A percentile compares a stretch with the other conserved stretches of the same genome.
Evolutionary conservation across 2,888 invertebrate genomes (phyloP).

Genomic region (Drosophila barbarae): DNA sequence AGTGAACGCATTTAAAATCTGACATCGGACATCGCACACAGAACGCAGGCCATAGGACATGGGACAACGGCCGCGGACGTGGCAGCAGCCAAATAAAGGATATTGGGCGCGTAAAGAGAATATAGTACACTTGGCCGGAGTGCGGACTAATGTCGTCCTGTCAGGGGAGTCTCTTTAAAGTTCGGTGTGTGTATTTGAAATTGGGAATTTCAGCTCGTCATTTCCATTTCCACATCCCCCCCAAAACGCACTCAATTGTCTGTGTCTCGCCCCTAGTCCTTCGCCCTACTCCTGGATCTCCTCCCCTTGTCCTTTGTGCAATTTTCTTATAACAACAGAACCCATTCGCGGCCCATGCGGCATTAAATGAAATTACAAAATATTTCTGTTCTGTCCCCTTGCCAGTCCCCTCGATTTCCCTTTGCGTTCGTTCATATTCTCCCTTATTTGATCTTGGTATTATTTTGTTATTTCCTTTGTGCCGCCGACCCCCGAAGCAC

Average conservation of each 20-base stretch:
- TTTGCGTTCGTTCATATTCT: background rate
- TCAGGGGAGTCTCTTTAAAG: constrained; percentile 20
- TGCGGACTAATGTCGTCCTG: constrained; percentile 13
- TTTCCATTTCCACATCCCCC: constrained; percentile 13
- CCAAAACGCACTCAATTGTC: constrained; percentile 17
- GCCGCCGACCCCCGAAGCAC: background rate
- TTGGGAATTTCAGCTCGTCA: constrained; percentile 11
- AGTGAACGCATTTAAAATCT: constrained; percentile 16
- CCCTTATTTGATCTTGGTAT: constrained; percentile 26
- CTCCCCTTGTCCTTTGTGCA: constrained; percentile 6
- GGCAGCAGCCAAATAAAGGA: constrained; percentile 32
- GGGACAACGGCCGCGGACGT: background rate
- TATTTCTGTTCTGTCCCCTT: constrained; percentile 33
- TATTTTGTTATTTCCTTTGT: constrained; percentile 32
- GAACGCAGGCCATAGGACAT: background rate
- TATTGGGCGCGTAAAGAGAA: constrained; percentile 19
- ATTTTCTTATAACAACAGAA: constrained; percentile 36
- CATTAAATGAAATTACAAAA: constrained; percentile 65
- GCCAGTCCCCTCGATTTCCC: constrained; percentile 4
- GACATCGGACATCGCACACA: constrained; percentile 15
- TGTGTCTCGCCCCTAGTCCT: constrained; percentile 3
- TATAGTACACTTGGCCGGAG: constrained; percentile 20
- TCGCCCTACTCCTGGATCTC: background rate
- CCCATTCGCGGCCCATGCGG: constrained; percentile 38
- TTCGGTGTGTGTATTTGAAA: constrained; percentile 6